Evolutionary conservation across 1,140 invertebrate species (phyloP).

Genomic region (Samia ricini): DNA sequence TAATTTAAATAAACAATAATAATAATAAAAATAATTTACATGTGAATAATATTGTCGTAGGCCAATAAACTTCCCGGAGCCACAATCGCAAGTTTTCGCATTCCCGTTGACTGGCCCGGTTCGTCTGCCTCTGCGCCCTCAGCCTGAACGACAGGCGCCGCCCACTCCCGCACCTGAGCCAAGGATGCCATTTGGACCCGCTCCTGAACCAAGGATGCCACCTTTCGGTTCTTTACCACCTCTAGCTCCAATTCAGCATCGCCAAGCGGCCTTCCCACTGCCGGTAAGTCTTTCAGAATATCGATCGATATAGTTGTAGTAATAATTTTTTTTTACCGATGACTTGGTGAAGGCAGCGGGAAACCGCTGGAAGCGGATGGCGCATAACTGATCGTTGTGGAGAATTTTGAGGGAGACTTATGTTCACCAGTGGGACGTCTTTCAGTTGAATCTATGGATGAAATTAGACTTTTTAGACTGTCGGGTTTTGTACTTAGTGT

Average conservation of each 20-base stretch:
- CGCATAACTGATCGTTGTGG: too few relatives aligned
- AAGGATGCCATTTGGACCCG: slow-evolving; percentile 23
- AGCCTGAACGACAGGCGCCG: slow-evolving; percentile 37
- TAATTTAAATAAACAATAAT: too few relatives aligned
- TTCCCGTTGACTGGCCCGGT: slow-evolving; percentile 65
- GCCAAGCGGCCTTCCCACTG: slow-evolving; percentile 50
- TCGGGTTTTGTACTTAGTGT: too few relatives aligned
- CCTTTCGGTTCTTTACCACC: slow-evolving; percentile 28
- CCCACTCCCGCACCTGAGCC: slow-evolving; percentile 22
- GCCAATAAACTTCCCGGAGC: slow-evolving; percentile 58
- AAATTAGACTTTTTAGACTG: too few relatives aligned
- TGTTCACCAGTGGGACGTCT: too few relatives aligned
- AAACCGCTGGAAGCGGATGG: too few relatives aligned
- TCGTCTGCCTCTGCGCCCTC: slow-evolving; percentile 54
- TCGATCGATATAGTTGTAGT: neutral
- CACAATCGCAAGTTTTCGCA: slow-evolving; percentile 67
- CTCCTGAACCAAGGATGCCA: slow-evolving; percentile 27
- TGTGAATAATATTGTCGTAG: slow-evolving; percentile 39
- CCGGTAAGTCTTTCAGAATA: slow-evolving; percentile 43
- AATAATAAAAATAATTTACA: too few relatives aligned
- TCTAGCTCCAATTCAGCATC: slow-evolving; percentile 39
- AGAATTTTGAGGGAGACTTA: too few relatives aligned
- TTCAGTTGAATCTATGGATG: too few relatives aligned
- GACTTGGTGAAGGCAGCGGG: too few relatives aligned
- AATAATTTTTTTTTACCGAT: neutral